These are phyloP conservation scores for Actenoides lindsayi DNA, from an alignment of 2,113 vertebrate genomes.

Conservation along the genomic window DNA sequence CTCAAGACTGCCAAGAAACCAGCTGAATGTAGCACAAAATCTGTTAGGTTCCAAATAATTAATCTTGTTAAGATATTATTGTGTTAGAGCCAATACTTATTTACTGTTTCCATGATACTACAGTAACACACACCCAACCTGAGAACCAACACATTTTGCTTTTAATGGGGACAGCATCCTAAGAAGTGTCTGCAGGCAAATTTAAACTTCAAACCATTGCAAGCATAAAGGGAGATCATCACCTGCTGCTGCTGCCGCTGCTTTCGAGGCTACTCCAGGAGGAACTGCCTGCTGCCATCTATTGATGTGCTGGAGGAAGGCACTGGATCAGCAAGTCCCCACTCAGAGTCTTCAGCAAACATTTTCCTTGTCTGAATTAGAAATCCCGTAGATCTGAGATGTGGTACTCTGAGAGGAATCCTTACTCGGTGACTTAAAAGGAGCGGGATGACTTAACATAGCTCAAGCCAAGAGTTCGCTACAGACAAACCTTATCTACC, in stretches of 20 bases:
- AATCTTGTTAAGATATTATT: not conserved
- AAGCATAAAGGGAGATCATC: not conserved
- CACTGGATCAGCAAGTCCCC: not conserved
- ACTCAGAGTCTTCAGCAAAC: not conserved
- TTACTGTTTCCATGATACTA: not conserved
- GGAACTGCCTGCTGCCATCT: conserved; percentile 59
- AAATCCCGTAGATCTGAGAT: not conserved
- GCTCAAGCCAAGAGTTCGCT: not conserved
- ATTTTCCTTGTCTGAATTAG: not conserved
- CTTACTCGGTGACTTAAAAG: not conserved
- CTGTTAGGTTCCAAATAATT: conserved; percentile 23
- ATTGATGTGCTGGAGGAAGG: not conserved
- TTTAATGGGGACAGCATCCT: not conserved
- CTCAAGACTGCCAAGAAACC: not conserved
- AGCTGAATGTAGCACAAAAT: not conserved
- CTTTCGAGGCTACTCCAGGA: not conserved
- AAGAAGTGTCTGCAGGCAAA: not conserved
- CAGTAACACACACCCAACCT: not conserved
- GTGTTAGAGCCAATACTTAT: not conserved
- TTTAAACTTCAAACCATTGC: not conserved
- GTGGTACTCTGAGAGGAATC: not conserved
- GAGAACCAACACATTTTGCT: not conserved
- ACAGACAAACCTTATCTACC: not conserved
- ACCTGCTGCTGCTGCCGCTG: not conserved
- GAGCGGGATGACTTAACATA: not conserved